Percentiles rank a stretch among this genome's conserved stretches.
Evolutionary conservation across 92 coral and sea anemone genomes (phyloP).

Genomic region (Isaurus tuberculatus): DNA sequence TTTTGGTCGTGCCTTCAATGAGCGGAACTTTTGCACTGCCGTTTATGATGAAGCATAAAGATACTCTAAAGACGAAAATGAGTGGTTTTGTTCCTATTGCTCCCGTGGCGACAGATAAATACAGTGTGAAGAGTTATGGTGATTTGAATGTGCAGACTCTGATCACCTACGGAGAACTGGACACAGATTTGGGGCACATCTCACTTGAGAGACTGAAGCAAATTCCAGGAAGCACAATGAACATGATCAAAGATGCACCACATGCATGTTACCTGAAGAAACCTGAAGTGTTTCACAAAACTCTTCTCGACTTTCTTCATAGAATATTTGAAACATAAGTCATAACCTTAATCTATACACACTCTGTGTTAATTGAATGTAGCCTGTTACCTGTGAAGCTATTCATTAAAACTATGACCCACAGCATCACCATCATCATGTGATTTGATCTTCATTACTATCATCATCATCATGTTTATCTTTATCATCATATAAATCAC

Average conservation of each 20-base stretch:
- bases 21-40: slow-evolving; percentile 90
- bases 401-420: no score
- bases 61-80: slow-evolving; percentile 44
- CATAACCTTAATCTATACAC: background rate
- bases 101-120: slow-evolving; percentile 65
- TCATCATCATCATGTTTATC: no score
- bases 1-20: slow-evolving; percentile 86
- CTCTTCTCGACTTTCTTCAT: slow-evolving; percentile 70
- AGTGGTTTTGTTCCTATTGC: slow-evolving; percentile 88
- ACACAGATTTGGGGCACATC: slow-evolving; percentile 51
- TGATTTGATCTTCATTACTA: no score
- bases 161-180: slow-evolving; percentile 81
- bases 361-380: background rate
- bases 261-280: slow-evolving; percentile 91
- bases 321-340: slow-evolving; percentile 33
- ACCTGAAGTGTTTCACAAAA: slow-evolving; percentile 73
- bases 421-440: no score
- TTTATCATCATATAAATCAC: no score
- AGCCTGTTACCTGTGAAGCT: no score
- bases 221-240: slow-evolving; percentile 70
- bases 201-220: slow-evolving; percentile 66
- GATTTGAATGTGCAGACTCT: slow-evolving; percentile 66
- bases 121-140: slow-evolving; percentile 55
- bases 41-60: slow-evolving; percentile 56
- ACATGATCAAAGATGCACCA: slow-evolving; percentile 68